Base-by-base conservation (phyloP, 2,113 vertebrate genomes). In the Phylloscopus whistleri region DNA sequence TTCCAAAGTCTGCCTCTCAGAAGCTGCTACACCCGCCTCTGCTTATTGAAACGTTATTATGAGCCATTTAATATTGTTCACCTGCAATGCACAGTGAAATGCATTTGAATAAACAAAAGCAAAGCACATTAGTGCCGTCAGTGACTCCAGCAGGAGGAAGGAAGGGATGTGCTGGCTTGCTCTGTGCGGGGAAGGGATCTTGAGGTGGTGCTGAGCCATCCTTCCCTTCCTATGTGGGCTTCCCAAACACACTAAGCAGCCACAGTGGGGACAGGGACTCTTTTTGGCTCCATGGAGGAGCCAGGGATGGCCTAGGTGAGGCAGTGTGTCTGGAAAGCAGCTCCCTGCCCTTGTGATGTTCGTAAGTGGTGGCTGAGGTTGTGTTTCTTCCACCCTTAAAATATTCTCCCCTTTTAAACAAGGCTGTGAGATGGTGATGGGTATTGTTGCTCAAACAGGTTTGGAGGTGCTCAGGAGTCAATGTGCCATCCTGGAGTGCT, bases 31-130 rank as follows among this genome's bases (percentile, higher is more conserved):
- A 74, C 91, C 94, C 93, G 77, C 94, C 82, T 93, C 90, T 84
- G 88, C 95, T 95, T 96, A 83, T 87, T 69, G 93, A 93, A 88
- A 62, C 70, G 69, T 90, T 90, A 72, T 97, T 97, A 96, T 94
- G 62, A 96, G 68, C 59, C 41, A 21, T 96, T 95, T 95, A 91
- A 94, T 91, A 58, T 58, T 73, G 76, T 74, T 97, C 97, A 87
- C 81, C 92, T 93, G 94, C 76, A 62, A 66, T 4, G 52, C 53
- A 77, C 46, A 23, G 77, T 12, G 37, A 92, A 96, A 78, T 4
- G 62, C 73, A 7, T 82, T 59, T 27, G 16, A 79, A 91, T 81
- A 95, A 96, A 95, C 91, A 96, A 74, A 91, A 82, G 70, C 70
- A 55, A 89, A 81, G 90, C 43, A 7, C 15, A 5, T 90, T 59